Evolutionary conservation across 1,140 invertebrate species (phyloP), one percentile per base, ranked within the genome.

Genomic region (Trichomalopsis sarcophagae): DNA sequence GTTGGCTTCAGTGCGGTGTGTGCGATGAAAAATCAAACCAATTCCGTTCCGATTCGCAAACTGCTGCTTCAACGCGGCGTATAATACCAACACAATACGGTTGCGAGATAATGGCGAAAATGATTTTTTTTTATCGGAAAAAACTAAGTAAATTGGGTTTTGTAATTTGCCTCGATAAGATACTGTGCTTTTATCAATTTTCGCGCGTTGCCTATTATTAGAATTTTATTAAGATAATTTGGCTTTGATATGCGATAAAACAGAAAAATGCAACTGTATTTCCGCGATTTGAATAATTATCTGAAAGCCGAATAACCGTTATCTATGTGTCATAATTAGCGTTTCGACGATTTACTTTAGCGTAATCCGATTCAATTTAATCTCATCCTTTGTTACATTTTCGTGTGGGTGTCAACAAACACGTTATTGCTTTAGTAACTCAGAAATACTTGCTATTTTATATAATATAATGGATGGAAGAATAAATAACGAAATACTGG

Each of bases 211-310:
- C 44, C 17, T 75, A 78, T 36, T 55, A 68, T 33, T 33, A 78
- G 75, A 82, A 7, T 50, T 79, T 82, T 27, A 55, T 75, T 36
- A 73, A 50, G 50, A 76, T 66, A 81, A 71, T 81, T 74, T 79
- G 73, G 14, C 33, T 84, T 62, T 71, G 74, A 84, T 84, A 78
- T 66, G 27, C 27, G 74, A 68, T 77, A 78, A 74, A 68, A 36
- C 13, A 13, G 7, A 55, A 84, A 80, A 86, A 86, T 81, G 47
- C 75, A 86, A 77, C 55, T 44, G 47, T 78, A 71, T 68, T 44
- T 47, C 50, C 36, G 33, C 33, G 62, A 69, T 81, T 81, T 77
- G 55, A 84, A 79, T 62, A 50, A 76, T 81, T 82, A 71, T 83
- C 66, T n/a, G 7, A 73, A 73, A 66, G 21, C 33, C 30, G 73